A percentile compares a stretch with the other conserved stretches of the same genome.
Conservation (phyloP, 2,797 vertebrate genomes). For the Manis javanica region DNA sequence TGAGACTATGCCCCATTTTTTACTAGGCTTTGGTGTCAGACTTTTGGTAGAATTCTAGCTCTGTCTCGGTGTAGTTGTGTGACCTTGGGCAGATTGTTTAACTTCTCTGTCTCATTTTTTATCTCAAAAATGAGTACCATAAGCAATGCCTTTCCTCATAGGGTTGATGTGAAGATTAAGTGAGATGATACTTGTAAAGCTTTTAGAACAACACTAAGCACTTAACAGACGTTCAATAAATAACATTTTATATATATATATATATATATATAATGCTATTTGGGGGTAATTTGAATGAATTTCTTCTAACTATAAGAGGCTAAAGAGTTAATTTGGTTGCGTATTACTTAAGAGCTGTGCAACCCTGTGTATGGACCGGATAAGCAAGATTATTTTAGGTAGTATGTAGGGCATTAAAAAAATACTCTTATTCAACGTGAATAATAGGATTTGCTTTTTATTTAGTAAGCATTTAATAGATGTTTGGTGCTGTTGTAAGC, state of each 20-base stretch:
- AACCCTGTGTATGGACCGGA: neutral
- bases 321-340: constrained; percentile 26
- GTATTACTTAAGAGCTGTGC: neutral
- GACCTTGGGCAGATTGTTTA: neutral
- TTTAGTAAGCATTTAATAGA: neutral
- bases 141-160: neutral
- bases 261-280: neutral
- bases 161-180: neutral
- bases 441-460: neutral
- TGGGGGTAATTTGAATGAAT: neutral
- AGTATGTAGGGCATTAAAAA: neutral
- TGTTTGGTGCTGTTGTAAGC: neutral
- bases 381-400: constrained; percentile 20
- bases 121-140: neutral
- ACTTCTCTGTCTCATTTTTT: neutral
- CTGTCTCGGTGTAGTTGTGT: neutral
- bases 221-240: neutral
- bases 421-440: neutral
- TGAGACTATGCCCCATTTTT: neutral
- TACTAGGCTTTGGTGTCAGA: neutral
- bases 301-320: neutral
- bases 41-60: constrained; percentile 13
- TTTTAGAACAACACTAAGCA: neutral
- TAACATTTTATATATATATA: neutral
- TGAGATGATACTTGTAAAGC: neutral